A percentile compares a stretch with the other conserved stretches of the same genome.
Evolutionary conservation across 64 coral and sea anemone genomes (phyloP).

Genomic region (Trachythela sp.): DNA sequence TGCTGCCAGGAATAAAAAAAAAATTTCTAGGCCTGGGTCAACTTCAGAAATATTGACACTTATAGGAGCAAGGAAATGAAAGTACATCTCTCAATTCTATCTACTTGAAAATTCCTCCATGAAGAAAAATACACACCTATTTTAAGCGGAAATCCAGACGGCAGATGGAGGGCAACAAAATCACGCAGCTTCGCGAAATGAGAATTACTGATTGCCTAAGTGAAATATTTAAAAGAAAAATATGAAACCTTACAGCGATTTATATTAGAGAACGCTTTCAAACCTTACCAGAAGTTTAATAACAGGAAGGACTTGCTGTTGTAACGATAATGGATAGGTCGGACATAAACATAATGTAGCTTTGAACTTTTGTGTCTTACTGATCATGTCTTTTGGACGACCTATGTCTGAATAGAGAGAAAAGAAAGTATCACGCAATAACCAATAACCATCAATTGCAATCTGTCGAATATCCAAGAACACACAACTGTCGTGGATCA

Average conservation of each 20-base stretch:
- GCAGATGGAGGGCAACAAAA: slow-evolving; percentile 91
- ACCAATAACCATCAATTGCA: neutral
- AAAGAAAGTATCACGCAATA: neutral
- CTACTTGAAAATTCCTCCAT: neutral
- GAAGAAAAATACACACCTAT: slow-evolving; percentile 52
- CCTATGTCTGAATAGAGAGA: slow-evolving; percentile 65
- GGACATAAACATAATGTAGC: slow-evolving; percentile 88
- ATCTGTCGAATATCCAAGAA: neutral
- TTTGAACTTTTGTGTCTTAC: slow-evolving; percentile 90
- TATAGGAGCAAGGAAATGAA: no score
- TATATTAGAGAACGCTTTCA: neutral
- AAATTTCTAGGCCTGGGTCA: no score
- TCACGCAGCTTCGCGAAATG: slow-evolving; percentile 98
- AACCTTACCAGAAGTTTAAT: slow-evolving; percentile 78
- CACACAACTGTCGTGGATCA: neutral
- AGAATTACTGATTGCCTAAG: slow-evolving; percentile 90
- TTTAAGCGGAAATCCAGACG: slow-evolving; percentile 87
- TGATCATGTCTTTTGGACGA: slow-evolving; percentile 78
- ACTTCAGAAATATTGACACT: no score
- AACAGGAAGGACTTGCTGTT: slow-evolving; percentile 80
- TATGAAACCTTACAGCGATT: neutral
- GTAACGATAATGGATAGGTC: slow-evolving; percentile 63
- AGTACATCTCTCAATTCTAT: no score
- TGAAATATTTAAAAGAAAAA: neutral
- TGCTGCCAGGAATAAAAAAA: no score